These are phyloP conservation scores for Lonchura striata DNA, from an alignment of 2,113 vertebrate genomes.

Conservation along the genomic window DNA sequence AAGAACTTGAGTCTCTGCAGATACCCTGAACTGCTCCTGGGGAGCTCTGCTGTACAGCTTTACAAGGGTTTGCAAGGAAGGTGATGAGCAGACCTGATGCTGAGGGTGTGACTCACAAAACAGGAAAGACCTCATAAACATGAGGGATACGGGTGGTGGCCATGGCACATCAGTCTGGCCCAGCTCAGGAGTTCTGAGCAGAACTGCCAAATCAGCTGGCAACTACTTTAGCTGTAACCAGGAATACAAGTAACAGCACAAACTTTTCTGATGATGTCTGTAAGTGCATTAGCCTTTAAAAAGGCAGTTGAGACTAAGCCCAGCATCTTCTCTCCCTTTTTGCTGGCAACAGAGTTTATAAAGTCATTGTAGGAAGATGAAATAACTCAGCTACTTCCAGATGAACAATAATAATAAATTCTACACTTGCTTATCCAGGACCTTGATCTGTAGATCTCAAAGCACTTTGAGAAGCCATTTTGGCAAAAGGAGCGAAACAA, in stretches of 20 bases:
- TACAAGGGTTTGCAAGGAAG: not conserved
- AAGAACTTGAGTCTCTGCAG: not conserved
- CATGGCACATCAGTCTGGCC: not conserved
- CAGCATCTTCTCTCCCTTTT: not conserved
- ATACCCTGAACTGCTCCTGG: not conserved
- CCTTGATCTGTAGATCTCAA: constrained; percentile 51
- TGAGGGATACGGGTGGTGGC: not conserved
- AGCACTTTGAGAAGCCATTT: constrained; percentile 20
- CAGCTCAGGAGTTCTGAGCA: not conserved
- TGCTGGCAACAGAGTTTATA: not conserved
- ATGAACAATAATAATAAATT: constrained; percentile 54
- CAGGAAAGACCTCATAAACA: not conserved
- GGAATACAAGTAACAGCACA: not conserved
- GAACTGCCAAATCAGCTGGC: not conserved
- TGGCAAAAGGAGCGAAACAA: constrained; percentile 38
- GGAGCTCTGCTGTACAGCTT: not conserved
- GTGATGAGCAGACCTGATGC: not conserved
- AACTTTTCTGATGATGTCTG: not conserved
- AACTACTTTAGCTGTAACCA: not conserved
- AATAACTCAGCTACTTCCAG: constrained; percentile 32
- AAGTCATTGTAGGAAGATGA: constrained; percentile 24
- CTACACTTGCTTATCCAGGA: constrained; percentile 25
- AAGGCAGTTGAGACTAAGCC: not conserved
- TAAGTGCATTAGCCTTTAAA: not conserved
- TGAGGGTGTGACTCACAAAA: not conserved